Base-by-base conservation (phyloP, 1,140 invertebrate genomes). In the Anastrepha ludens region DNA sequence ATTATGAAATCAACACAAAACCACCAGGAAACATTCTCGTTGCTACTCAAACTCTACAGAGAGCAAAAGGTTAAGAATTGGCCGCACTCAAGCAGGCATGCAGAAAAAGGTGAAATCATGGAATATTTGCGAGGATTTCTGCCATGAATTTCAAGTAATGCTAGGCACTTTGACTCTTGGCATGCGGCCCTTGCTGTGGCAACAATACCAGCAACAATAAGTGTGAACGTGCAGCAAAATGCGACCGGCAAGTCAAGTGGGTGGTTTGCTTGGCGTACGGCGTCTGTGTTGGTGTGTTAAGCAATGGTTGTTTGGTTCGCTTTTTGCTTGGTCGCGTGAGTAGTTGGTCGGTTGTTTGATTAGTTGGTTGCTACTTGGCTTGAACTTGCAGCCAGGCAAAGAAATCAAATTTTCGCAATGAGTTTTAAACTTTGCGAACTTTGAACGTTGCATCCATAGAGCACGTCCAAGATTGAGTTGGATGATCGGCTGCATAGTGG, bases 131-230 rank as follows among this genome's bases (percentile, higher is more conserved):
- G 74, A 81, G 74, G 17, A 81, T 58, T 81, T 44, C 74, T 78
- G 47, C 74, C 74, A 81, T 81, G 74, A 81, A 81, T 81, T 81
- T 81, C 74, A 81, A 81, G 74, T 81, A 81, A 81, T 81, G 17
- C 50, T 20, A 47, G 55, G 20, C 47, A 81, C 74, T 81, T 81
- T 81, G 74, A 81, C 74, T 81, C 47, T 81, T 81, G 74, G 74
- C 74, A 47, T 81, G 74, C 20, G 74, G 74, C 47, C 47, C 47
- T 55, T 81, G 74, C 20, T 55, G 44, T 17, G n/a, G 70, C 44
- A 74, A 74, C 17, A 74, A 74, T 50, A 41, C 70, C 44, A 17
- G 41, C 39, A 74, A 47, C 39, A 44, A 44, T 9, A 81, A 58
- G 74, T 81, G n/a, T 20, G 44, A 15, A 81, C n/a, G 74, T 74